Conservation (phyloP, 2,797 vertebrate genomes). For the Poecile montanus region DNA sequence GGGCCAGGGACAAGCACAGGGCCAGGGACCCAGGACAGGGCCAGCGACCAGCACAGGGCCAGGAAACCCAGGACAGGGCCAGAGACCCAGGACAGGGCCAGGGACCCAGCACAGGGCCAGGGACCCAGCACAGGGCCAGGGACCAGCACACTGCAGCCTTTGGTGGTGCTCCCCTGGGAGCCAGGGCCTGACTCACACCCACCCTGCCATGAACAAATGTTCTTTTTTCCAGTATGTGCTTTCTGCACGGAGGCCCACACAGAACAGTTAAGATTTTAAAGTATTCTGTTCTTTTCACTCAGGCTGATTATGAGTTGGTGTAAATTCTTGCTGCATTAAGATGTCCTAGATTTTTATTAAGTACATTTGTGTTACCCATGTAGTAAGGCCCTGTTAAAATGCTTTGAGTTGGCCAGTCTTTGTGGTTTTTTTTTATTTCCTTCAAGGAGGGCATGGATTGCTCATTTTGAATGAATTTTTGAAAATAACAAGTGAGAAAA, state of each 20-base stretch:
- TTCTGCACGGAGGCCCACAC: background rate
- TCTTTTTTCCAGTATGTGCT: background rate
- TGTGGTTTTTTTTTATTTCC: background rate
- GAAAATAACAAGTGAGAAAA: background rate
- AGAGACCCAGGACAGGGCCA: too few species aligned
- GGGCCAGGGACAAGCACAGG: too few species aligned
- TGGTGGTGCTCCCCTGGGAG: background rate
- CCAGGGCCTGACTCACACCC: background rate
- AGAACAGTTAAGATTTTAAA: background rate
- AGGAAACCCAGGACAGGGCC: too few species aligned
- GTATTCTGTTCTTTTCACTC: background rate
- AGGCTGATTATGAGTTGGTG: background rate
- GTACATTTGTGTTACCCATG: background rate
- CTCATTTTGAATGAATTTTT: background rate
- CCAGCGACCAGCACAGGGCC: too few species aligned
- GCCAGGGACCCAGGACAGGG: background rate
- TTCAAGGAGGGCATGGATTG: background rate
- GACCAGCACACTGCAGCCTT: background rate
- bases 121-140: background rate
- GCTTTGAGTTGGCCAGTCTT: background rate
- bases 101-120: background rate
- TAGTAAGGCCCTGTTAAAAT: background rate
- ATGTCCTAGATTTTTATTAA: background rate
- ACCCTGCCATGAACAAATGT: background rate
- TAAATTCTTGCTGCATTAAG: background rate